Conservation (phyloP, 1,140 invertebrate species). For the Chelonus insularis region DNA sequence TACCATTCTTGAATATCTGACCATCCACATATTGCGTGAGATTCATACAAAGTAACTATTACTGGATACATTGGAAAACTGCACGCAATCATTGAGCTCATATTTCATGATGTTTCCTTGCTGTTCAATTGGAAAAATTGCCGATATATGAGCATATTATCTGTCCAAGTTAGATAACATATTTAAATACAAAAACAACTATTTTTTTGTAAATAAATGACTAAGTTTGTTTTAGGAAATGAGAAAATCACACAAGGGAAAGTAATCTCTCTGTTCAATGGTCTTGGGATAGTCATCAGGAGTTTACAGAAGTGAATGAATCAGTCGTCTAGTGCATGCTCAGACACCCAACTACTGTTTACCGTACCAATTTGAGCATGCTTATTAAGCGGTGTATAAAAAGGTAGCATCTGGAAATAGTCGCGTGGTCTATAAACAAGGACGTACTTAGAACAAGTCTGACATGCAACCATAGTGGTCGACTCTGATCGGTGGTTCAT, state of each 20-base stretch:
- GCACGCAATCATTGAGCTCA: background rate
- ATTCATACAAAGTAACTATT: no score
- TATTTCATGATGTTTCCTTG: no score
- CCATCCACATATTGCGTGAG: no score
- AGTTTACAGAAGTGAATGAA: background rate
- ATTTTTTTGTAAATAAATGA: no score
- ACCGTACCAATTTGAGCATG: constrained; percentile 13
- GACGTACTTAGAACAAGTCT: constrained; percentile 10
- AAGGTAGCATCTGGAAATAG: background rate
- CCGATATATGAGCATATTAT: no score
- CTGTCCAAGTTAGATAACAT: no score
- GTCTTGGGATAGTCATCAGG: background rate
- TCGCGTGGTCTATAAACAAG: constrained; percentile 9
- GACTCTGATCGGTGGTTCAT: constrained; percentile 23
- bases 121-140: no score
- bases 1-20: no score
- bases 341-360: background rate
- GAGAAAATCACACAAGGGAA: background rate
- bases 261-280: background rate
- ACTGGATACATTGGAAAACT: no score
- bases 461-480: constrained; percentile 9
- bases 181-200: background rate
- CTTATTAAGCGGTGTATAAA: background rate
- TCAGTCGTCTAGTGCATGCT: constrained; percentile 10
- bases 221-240: background rate